Evolutionary conservation across 2,113 vertebrate genomes (phyloP).

Genomic region (Anguilla japonica): DNA sequence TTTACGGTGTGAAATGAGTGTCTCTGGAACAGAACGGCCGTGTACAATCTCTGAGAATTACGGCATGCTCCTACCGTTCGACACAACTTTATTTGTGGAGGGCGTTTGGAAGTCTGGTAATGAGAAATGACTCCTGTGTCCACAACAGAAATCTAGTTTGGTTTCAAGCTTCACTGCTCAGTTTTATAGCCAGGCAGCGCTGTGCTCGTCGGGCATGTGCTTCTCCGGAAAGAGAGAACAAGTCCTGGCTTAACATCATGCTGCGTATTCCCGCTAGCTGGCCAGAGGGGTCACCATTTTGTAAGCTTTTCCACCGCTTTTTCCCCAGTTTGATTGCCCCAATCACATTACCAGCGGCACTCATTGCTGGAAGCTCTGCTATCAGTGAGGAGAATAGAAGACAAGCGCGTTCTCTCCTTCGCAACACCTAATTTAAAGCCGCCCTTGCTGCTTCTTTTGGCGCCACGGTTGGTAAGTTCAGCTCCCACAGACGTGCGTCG

Average conservation of each 20-base stretch:
- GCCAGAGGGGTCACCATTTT: too few relatives aligned
- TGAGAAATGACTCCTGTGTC: background rate
- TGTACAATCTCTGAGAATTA: background rate
- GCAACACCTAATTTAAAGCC: too few relatives aligned
- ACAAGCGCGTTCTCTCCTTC: too few relatives aligned
- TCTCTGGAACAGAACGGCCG: background rate
- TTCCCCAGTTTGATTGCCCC: too few relatives aligned
- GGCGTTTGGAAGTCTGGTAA: background rate
- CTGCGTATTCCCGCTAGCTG: too few relatives aligned
- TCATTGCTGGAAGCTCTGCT: too few relatives aligned
- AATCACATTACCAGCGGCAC: too few relatives aligned
- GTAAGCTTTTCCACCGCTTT: too few relatives aligned
- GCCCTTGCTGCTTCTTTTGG: too few relatives aligned
- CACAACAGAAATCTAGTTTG: background rate
- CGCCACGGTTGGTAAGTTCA: too few relatives aligned
- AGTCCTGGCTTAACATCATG: background rate
- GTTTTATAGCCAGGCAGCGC: background rate
- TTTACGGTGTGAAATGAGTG: background rate
- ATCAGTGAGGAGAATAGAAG: too few relatives aligned
- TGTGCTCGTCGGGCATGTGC: background rate
- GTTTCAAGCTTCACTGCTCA: background rate
- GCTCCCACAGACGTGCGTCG: too few relatives aligned
- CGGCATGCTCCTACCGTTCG: background rate
- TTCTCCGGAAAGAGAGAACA: background rate
- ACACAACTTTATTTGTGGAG: background rate